These are phyloP conservation scores for Chymomyza caudatula DNA, from an alignment of 2,888 invertebrate species.

Conservation along the genomic window DNA sequence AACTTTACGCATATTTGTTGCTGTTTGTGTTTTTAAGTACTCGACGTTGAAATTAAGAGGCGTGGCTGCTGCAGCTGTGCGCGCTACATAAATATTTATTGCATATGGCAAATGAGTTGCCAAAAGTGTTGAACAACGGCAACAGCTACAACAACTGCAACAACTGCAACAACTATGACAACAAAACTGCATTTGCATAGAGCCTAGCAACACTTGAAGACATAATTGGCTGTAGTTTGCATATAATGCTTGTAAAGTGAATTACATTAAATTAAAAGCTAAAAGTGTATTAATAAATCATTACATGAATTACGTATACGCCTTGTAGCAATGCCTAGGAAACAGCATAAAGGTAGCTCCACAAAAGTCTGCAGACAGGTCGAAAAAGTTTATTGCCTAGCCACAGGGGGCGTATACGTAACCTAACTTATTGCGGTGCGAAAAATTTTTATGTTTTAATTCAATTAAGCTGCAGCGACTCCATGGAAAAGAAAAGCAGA, in stretches of 20 bases:
- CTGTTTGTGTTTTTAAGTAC: conserved; percentile 69
- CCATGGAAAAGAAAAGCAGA: not conserved
- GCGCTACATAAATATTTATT: conserved; percentile 65
- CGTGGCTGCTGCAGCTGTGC: conserved; percentile 19
- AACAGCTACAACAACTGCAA: not conserved
- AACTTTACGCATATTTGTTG: conserved; percentile 68
- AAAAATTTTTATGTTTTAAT: conserved; percentile 62
- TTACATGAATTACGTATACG: not conserved
- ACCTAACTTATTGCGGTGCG: conserved; percentile 56
- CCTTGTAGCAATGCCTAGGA: not conserved
- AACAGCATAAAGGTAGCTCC: not conserved
- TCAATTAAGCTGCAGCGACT: conserved; percentile 47
- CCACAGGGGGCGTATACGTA: conserved; percentile 28
- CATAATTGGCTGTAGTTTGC: not conserved
- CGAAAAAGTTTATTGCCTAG: conserved; percentile 48
- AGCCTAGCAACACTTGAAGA: not conserved
- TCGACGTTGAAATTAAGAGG: conserved; percentile 39
- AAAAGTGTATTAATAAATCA: conserved; percentile 5
- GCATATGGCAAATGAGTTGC: conserved; percentile 60
- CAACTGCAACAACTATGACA: not conserved
- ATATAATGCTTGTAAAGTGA: conserved; percentile 9
- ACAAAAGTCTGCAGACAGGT: not conserved
- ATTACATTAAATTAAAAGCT: conserved; percentile 7
- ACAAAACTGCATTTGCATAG: not conserved
- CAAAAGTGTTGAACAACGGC: conserved; percentile 42